Base-by-base conservation (phyloP, 1,140 invertebrate species). In the Drosophila erecta region DNA sequence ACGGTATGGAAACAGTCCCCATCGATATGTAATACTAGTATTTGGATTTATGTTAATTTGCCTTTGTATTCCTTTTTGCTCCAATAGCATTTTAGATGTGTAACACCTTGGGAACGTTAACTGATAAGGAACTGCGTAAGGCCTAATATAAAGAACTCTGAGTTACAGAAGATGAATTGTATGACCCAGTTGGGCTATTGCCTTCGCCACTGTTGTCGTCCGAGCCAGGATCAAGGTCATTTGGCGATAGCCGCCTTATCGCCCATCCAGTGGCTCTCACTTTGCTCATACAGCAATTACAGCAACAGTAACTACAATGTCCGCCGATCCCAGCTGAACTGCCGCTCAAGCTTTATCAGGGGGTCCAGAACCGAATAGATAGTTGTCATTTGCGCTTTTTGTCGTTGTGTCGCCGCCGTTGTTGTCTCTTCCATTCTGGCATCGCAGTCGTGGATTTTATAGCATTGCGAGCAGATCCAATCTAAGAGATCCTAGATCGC, bases 141-240 rank as follows among this genome's bases (percentile, higher is more conserved):
- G 5, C 22, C 12, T 2, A 38, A 12, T 38, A 30, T 30, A 30
- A 3, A 14, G 37, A 47, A 27, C 14, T 4, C 20, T 3, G 8
- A n/a, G 22, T 24, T 7, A 20, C 40, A n/a, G 33, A 37, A 20
- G 17, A n/a, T 11, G 30, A 33, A 22, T 14, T 15, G 20, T 15
- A 7, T 33, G 44, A 10, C 41, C 40, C 14, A 20, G 15, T 46
- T 38, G 37, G 37, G 50, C 59, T 54, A 35, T 55, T 60, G 17
- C 60, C 64, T 65, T 35, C 35, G 60, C 46, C 60, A 20, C 62
- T 43, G 66, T 56, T 56, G 67, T 70, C 67, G 67, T 71, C 65
- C 70, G 67, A 72, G 65, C 65, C 79, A 86, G 83, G 84, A 86
- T 87, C 83, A 86, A 86, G 83, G 83, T 86, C 78, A 86, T 79